A percentile compares a stretch with the other conserved stretches of the same genome.
These are phyloP conservation scores for Synanthedon myopaeformis DNA, from an alignment of 2,888 invertebrate species.

Conservation along the genomic window DNA sequence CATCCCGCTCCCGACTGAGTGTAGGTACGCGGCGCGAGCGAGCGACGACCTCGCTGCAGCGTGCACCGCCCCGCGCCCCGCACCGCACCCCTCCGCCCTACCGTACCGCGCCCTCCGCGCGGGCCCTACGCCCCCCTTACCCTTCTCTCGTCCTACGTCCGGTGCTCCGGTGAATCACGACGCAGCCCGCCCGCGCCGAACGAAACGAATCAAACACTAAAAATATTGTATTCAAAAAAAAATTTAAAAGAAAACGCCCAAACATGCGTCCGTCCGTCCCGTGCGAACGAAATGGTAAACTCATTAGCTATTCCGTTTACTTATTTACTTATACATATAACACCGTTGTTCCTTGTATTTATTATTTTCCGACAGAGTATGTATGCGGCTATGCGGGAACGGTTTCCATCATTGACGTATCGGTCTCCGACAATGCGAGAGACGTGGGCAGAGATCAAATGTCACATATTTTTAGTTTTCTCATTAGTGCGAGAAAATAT, in stretches of 20 bases:
- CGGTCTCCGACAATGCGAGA: background rate
- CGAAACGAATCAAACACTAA: constrained; percentile 4
- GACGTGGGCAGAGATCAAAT: background rate
- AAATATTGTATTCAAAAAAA: constrained; percentile 16
- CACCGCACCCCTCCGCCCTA: constrained; percentile 24
- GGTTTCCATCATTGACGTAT: background rate
- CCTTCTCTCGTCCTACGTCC: constrained; percentile 47
- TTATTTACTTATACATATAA: constrained; percentile 16
- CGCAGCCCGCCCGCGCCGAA: too few species aligned
- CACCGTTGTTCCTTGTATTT: background rate
- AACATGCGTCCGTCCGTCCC: constrained; percentile 18
- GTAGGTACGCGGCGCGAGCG: constrained; percentile 47
- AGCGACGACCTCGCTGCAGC: constrained; percentile 53
- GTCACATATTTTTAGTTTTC: background rate
- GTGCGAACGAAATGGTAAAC: constrained; percentile 18
- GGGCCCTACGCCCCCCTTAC: constrained; percentile 23
- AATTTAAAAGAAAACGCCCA: background rate
- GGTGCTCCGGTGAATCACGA: constrained; percentile 61
- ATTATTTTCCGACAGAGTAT: background rate
- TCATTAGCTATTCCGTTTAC: constrained; percentile 22
- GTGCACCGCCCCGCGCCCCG: constrained; percentile 33
- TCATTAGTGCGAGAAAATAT: background rate
- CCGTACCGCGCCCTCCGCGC: constrained; percentile 10
- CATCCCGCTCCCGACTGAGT: constrained; percentile 69
- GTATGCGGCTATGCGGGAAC: background rate